Evolutionary conservation across 2,113 vertebrate species (phyloP).

Genomic region (Oreochromis aureus): DNA sequence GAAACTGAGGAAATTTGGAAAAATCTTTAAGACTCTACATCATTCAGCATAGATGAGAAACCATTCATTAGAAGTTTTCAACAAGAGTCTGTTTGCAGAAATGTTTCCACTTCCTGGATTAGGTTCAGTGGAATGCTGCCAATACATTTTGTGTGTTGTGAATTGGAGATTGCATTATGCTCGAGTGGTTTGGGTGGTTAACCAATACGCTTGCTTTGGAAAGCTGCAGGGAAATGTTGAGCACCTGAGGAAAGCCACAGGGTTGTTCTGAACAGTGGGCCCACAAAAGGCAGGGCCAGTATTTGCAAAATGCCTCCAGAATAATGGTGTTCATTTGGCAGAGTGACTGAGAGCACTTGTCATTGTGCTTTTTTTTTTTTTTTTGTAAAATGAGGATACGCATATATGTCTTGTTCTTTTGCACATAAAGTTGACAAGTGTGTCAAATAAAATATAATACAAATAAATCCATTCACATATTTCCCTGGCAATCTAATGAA

Average conservation of each 20-base stretch:
- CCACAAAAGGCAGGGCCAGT: constrained; percentile 22
- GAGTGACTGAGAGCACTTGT: constrained; percentile 37
- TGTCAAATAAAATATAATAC: not conserved
- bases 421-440: not conserved
- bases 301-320: constrained; percentile 14
- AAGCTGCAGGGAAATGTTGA: constrained; percentile 53
- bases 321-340: constrained; percentile 35
- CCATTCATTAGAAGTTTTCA: constrained; percentile 57
- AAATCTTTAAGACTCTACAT: constrained; percentile 9
- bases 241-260: constrained; percentile 65
- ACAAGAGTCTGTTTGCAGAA: constrained; percentile 56
- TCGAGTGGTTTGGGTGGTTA: constrained; percentile 65
- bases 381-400: constrained; percentile 1
- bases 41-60: constrained; percentile 48
- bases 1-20: constrained; percentile 26
- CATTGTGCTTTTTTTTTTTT: not conserved
- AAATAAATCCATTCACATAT: not conserved
- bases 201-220: constrained; percentile 60
- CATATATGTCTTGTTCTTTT: not conserved
- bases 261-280: constrained; percentile 17
- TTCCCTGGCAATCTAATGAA: not conserved
- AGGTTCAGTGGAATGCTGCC: constrained; percentile 52
- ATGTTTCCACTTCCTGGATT: constrained; percentile 62
- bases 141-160: constrained; percentile 59
- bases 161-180: constrained; percentile 63